A percentile compares a stretch with the other conserved stretches of the same genome.
Conservation (phyloP, 2,797 vertebrate genomes). For the Philypnodon macrostomus region DNA sequence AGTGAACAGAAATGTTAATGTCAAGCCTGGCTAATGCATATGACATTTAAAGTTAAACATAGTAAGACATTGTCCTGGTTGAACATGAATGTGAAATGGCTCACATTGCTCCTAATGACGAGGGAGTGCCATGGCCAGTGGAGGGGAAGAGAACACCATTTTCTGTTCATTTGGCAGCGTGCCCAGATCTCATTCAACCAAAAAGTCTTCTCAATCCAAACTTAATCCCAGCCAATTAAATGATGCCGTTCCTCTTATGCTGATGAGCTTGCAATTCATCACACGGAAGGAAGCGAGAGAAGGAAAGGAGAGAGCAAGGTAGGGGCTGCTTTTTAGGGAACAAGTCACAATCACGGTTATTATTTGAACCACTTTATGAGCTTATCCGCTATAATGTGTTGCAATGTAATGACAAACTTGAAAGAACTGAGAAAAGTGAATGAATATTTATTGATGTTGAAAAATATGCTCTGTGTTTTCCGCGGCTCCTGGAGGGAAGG, state of each 20-base stretch:
- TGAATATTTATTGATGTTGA: constrained; percentile 77
- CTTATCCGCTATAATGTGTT: constrained; percentile 47
- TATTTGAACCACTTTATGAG: not conserved
- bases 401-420: constrained; percentile 49
- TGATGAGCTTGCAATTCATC: constrained; percentile 74
- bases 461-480: constrained; percentile 74
- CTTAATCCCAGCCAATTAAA: constrained; percentile 87
- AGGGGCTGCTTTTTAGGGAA: constrained; percentile 13
- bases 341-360: constrained; percentile 27
- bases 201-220: constrained; percentile 89
- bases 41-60: constrained; percentile 85
- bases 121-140: constrained; percentile 84
- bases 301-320: constrained; percentile 3
- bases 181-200: constrained; percentile 97
- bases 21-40: too few species aligned
- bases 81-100: constrained; percentile 90
- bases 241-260: constrained; percentile 72
- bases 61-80: constrained; percentile 92
- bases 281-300: constrained; percentile 35
- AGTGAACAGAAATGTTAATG: too few species aligned
- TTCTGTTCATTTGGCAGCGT: constrained; percentile 92
- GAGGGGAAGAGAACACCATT: constrained; percentile 85
- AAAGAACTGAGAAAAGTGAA: constrained; percentile 60
- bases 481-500: constrained; percentile 66
- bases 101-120: constrained; percentile 89